A percentile compares a stretch with the other conserved stretches of the same genome.
Conservation (phyloP, 2,888 invertebrate species). For the Boloria selene region DNA sequence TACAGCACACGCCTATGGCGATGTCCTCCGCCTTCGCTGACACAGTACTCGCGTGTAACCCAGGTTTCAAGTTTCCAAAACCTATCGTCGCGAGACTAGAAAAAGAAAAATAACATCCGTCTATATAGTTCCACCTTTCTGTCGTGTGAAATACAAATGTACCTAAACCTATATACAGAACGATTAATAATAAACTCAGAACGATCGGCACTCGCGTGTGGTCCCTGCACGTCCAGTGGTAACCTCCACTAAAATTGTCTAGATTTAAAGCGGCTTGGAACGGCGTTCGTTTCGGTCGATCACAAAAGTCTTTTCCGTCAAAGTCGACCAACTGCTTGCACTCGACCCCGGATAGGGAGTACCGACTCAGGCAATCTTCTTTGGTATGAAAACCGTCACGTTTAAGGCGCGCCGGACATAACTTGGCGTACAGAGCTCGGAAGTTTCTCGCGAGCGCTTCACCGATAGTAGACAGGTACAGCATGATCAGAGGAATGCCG, state of each 20-base stretch:
- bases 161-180: slow-evolving; percentile 94
- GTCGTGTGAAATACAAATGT: slow-evolving; percentile 94
- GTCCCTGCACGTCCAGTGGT: slow-evolving; percentile 76
- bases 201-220: slow-evolving; percentile 92
- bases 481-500: slow-evolving; percentile 93
- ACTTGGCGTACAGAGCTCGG: slow-evolving; percentile 85
- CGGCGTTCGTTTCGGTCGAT: slow-evolving; percentile 60
- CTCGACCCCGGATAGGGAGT: slow-evolving; percentile 44
- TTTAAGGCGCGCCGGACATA: slow-evolving; percentile 59
- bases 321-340: slow-evolving; percentile 50
- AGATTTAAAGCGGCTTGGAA: slow-evolving; percentile 74
- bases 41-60: slow-evolving; percentile 76
- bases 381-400: slow-evolving; percentile 54
- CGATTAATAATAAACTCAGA: slow-evolving; percentile 92
- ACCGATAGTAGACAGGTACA: slow-evolving; percentile 94
- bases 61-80: slow-evolving; percentile 90
- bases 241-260: slow-evolving; percentile 64
- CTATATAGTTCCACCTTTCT: slow-evolving; percentile 95
- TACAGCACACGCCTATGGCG: slow-evolving; percentile 89
- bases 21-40: slow-evolving; percentile 81
- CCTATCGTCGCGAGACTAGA: slow-evolving; percentile 91
- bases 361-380: slow-evolving; percentile 53
- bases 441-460: slow-evolving; percentile 91
- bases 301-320: slow-evolving; percentile 50
- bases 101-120: slow-evolving; percentile 92